Percentiles rank a stretch among this genome's conserved stretches.
phyloP scores from a whole-genome alignment of 64 coral and sea anemone genomes.

The Dendronephthya gigantea region DNA sequence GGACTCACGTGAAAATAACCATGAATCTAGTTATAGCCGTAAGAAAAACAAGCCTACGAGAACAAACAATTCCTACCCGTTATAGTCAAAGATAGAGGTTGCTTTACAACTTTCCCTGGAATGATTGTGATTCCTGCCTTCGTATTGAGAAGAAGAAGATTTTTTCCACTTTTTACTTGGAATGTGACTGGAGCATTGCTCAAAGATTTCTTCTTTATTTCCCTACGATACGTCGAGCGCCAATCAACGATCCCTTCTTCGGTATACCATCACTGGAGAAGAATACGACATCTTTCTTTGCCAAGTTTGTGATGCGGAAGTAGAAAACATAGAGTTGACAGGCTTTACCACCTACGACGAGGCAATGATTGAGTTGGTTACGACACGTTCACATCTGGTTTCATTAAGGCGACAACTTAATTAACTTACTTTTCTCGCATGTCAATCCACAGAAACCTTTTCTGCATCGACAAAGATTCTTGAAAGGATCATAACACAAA shows the following conservation, averaged over 20 bases:
- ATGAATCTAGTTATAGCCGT: no score
- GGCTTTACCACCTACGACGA: background rate
- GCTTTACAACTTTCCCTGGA: background rate
- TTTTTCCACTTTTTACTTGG: slow-evolving; percentile 4
- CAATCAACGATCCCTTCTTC: background rate
- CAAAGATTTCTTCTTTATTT: background rate
- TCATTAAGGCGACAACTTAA: no score
- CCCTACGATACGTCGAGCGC: background rate
- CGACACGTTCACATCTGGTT: no score
- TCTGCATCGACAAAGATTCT: slow-evolving; percentile 9
- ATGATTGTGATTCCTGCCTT: background rate
- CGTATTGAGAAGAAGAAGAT: background rate
- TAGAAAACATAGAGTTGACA: background rate
- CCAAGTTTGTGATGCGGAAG: slow-evolving; percentile 6
- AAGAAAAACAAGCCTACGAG: no score
- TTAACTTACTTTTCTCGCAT: background rate
- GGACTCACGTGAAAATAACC: no score
- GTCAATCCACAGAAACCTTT: background rate
- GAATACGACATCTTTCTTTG: background rate
- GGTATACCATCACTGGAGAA: background rate
- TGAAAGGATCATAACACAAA: background rate
- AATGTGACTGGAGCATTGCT: background rate
- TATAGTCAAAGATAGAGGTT: background rate
- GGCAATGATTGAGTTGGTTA: no score
- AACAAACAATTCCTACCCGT: background rate